Evolutionary conservation across 1,140 invertebrate species (phyloP), one percentile per base, ranked within the genome.

Genomic region (Dryas iulia): DNA sequence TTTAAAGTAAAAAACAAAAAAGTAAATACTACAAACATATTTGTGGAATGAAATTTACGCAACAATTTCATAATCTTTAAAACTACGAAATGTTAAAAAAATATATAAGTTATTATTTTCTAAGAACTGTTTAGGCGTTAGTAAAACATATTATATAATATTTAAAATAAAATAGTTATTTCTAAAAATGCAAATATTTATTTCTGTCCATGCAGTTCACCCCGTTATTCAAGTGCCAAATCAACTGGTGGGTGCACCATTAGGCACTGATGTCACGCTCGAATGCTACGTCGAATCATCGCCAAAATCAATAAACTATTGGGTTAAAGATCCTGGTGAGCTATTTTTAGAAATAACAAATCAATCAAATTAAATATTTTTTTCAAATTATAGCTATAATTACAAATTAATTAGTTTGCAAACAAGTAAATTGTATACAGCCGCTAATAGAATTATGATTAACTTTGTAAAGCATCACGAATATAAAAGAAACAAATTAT

Each of bases 281-380:
- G 97, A 98, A 91, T 98, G 97, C 89, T 94, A 95, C 81, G 96
- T 98, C 24, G 97, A 98, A 84, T 97, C 97, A 11, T 97, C 95
- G 62, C 97, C 97, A 6, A 96, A 95, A 88, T 96, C 96, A 67
- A 96, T 97, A 91, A 97, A 97, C 92, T 97, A 96, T 87, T 98
- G 97, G 97, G 94, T 95, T 76, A 94, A 94, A 87, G 95, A 96
- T 83, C 94, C 94, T 72, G 95, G 96, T 97, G 93, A 94, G 94
- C 84, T 59, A 30, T 21, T 30, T 25, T 6, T n/a, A 10, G 21
- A 47, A 21, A 47, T 47, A 21, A 47, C 21, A 47, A 47, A 47
- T 3, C 39, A 18, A 18, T 47, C 14, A 47, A 47, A 47, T 0
- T 8, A 18, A 14, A 7, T 7, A 21, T 47, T 8, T 47, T 8